These are phyloP conservation scores for Sphecodes monilicornis DNA, from an alignment of 2,888 invertebrate species.

Conservation along the genomic window DNA sequence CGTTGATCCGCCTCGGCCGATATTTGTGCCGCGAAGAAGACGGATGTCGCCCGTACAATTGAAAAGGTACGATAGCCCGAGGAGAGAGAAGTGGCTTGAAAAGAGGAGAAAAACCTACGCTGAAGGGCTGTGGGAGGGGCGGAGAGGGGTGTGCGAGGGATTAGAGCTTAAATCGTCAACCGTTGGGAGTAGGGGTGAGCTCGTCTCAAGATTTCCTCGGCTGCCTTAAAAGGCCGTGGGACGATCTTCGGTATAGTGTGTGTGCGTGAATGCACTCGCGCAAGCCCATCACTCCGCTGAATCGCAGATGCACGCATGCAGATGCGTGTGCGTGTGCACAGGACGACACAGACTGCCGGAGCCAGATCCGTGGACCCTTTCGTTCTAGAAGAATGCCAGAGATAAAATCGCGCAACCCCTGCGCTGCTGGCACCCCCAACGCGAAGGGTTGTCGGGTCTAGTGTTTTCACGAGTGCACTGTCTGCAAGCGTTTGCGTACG, in stretches of 20 bases:
- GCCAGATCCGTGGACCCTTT: conserved; percentile 61
- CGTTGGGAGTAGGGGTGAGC: conserved; percentile 47
- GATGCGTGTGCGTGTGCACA: background rate
- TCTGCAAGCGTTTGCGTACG: background rate
- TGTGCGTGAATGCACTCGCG: background rate
- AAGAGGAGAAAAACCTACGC: conserved; percentile 18
- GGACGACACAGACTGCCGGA: background rate
- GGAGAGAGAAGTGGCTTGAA: conserved; percentile 22
- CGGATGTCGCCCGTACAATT: conserved; percentile 67
- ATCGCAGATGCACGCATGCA: conserved; percentile 38
- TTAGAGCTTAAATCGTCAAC: conserved; percentile 75
- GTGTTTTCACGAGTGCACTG: conserved; percentile 34
- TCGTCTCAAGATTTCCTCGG: conserved; percentile 71
- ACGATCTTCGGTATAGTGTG: conserved; percentile 31
- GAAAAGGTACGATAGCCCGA: conserved; percentile 59
- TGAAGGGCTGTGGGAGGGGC: background rate
- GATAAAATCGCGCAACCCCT: conserved; percentile 77
- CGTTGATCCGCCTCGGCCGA: conserved; percentile 75
- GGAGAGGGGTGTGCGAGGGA: conserved; percentile 43
- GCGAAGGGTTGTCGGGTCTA: conserved; percentile 51
- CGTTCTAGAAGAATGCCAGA: conserved; percentile 73
- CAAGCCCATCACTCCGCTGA: conserved; percentile 2
- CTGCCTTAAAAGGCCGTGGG: conserved; percentile 66
- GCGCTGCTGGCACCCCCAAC: conserved; percentile 50
- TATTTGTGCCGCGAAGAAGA: conserved; percentile 68